A percentile compares a stretch with the other conserved stretches of the same genome.
Conservation (phyloP, 2,888 invertebrate genomes). For the Ethmia dodecea region DNA sequence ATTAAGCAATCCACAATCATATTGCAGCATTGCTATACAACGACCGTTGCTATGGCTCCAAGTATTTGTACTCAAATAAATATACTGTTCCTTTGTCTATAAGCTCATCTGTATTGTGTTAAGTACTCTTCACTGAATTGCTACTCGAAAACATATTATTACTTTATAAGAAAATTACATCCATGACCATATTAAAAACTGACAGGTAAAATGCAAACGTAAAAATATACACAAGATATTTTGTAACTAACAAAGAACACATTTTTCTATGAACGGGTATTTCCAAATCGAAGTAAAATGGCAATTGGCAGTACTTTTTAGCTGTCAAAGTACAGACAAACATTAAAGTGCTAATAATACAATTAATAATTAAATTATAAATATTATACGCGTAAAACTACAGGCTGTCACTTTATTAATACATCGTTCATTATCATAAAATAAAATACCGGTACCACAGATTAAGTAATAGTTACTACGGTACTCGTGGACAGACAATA, state of each 20-base stretch:
- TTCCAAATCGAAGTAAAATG: conserved; percentile 20
- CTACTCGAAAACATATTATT: background rate
- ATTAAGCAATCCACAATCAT: conserved; percentile 59
- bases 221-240: background rate
- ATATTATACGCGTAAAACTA: conserved; percentile 11
- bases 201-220: background rate
- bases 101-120: background rate
- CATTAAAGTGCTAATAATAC: conserved; percentile 23
- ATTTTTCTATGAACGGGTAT: background rate
- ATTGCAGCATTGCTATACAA: conserved; percentile 59
- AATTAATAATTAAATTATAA: conserved; percentile 11
- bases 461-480: too few species aligned
- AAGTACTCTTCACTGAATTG: background rate
- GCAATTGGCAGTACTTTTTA: conserved; percentile 39
- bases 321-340: conserved; percentile 28
- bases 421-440: conserved; percentile 11
- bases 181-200: background rate
- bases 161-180: background rate
- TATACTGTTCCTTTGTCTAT: background rate
- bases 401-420: conserved; percentile 16
- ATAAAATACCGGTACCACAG: background rate
- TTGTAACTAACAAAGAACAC: too few species aligned
- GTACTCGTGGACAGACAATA: too few species aligned
- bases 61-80: conserved; percentile 31
- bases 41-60: conserved; percentile 56